Conservation (phyloP, 2,797 vertebrate genomes). For the Lycodopsis pacificus region DNA sequence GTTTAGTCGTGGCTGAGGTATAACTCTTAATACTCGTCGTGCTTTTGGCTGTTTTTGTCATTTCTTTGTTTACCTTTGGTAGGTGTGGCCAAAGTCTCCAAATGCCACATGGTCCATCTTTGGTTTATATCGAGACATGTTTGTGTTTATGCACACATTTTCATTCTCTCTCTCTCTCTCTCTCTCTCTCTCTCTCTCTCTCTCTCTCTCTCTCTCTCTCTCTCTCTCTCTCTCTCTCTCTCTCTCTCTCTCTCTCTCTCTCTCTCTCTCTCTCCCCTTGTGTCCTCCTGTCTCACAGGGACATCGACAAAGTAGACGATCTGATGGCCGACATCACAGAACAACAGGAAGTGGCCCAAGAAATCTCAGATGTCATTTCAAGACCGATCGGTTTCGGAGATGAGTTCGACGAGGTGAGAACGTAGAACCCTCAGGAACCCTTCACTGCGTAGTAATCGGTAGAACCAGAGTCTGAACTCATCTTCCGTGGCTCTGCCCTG, state of each 20-base stretch:
- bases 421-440: background rate
- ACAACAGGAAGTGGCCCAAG: conserved; percentile 95
- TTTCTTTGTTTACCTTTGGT: background rate
- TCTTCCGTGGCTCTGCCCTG: too few species aligned
- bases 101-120: background rate
- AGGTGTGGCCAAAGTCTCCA: too few species aligned
- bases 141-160: background rate
- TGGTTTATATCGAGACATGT: background rate
- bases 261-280: background rate
- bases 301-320: conserved; percentile 97
- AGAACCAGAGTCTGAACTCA: background rate
- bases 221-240: background rate
- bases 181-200: background rate
- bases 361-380: conserved; percentile 96
- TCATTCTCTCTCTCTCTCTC: background rate
- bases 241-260: background rate
- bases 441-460: background rate
- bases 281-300: conserved; percentile 80
- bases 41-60: too few species aligned
- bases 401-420: conserved; percentile 92
- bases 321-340: conserved; percentile 97
- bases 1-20: too few species aligned
- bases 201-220: background rate
- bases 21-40: background rate
- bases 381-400: conserved; percentile 94